Percentiles rank a stretch among this genome's conserved stretches.
Conservation (phyloP, 2,888 invertebrate genomes). For the Cheilosia vulpina region DNA sequence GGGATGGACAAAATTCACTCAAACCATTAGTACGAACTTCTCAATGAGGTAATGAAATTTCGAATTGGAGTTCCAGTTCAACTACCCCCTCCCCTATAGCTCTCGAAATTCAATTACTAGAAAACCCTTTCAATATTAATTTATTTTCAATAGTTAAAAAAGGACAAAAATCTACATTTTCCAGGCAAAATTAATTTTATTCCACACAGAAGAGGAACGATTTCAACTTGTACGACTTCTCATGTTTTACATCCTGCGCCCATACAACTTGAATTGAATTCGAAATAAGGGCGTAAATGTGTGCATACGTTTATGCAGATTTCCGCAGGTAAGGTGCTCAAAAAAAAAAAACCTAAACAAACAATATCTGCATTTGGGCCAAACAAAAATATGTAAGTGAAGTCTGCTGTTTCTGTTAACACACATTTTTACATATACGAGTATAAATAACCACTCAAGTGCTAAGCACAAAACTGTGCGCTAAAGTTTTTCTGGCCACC, state of each 20-base stretch:
- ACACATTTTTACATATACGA: neutral
- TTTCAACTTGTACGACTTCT: neutral
- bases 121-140: too few species aligned
- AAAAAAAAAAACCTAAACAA: neutral
- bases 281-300: neutral
- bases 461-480: slow-evolving; percentile 9
- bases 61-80: too few species aligned
- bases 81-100: too few species aligned
- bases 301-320: slow-evolving; percentile 2
- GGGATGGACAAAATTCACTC: too few species aligned
- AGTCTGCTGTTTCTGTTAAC: neutral
- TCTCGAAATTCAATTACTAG: too few species aligned
- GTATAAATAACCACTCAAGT: neutral
- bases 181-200: neutral
- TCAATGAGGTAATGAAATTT: too few species aligned
- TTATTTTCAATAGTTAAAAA: neutral
- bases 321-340: neutral
- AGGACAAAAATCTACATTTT: neutral
- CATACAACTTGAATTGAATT: slow-evolving; percentile 15
- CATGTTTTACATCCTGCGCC: slow-evolving; percentile 19
- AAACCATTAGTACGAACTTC: too few species aligned
- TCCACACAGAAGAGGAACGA: neutral
- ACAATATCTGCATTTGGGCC: neutral
- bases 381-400: neutral
- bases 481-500: neutral